Percentiles rank a stretch among this genome's conserved stretches.
Evolutionary conservation across 2,888 invertebrate species (phyloP).

Genomic region (Rotaria socialis): DNA sequence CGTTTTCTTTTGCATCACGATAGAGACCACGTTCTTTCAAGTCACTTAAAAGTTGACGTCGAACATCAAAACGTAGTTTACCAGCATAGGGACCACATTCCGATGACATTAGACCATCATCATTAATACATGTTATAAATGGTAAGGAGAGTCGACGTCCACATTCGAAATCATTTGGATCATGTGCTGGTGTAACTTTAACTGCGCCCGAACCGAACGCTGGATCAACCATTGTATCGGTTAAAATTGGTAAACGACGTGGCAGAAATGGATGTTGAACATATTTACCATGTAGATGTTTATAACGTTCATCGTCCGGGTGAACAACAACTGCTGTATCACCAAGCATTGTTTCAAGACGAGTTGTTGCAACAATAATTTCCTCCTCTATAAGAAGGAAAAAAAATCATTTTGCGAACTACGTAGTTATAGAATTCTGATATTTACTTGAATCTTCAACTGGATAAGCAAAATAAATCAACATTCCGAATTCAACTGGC

Average conservation of each 20-base stretch:
- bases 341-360: slow-evolving; percentile 93
- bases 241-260: slow-evolving; percentile 77
- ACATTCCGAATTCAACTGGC: slow-evolving; percentile 84
- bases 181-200: slow-evolving; percentile 96
- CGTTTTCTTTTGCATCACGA: slow-evolving; percentile 76
- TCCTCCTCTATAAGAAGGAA: slow-evolving; percentile 64
- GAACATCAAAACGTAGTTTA: slow-evolving; percentile 82
- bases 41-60: slow-evolving; percentile 73
- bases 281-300: slow-evolving; percentile 71
- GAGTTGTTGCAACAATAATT: slow-evolving; percentile 88
- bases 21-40: slow-evolving; percentile 72
- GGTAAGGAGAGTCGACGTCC: slow-evolving; percentile 81
- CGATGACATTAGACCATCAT: slow-evolving; percentile 77
- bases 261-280: slow-evolving; percentile 79
- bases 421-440: background rate
- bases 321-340: slow-evolving; percentile 97
- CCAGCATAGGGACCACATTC: slow-evolving; percentile 77
- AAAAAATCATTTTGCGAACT: background rate
- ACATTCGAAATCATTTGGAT: slow-evolving; percentile 90
- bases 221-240: slow-evolving; percentile 88
- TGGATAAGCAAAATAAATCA: slow-evolving; percentile 85
- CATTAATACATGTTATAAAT: slow-evolving; percentile 81
- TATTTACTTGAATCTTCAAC: slow-evolving; percentile 63
- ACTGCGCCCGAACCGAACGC: slow-evolving; percentile 96
- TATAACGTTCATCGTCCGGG: slow-evolving; percentile 78